These are phyloP conservation scores for Rhabdophis nuchalis DNA, from an alignment of 2,797 vertebrate genomes.

Conservation along the genomic window DNA sequence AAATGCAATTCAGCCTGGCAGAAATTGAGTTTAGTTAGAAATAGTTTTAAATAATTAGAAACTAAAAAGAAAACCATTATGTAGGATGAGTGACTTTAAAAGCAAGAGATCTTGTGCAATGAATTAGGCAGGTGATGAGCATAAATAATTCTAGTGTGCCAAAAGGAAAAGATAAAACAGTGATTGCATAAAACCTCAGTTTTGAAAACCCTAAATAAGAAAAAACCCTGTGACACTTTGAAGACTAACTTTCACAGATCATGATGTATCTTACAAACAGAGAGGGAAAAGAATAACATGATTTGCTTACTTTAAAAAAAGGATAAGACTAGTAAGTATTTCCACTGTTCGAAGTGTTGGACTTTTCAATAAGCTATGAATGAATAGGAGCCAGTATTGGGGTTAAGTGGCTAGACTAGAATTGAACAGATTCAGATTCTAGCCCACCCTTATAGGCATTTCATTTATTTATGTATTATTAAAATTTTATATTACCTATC, in stretches of 20 bases:
- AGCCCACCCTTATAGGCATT: background rate
- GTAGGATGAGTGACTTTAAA: conserved; percentile 68
- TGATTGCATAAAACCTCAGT: conserved; percentile 50
- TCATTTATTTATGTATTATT: background rate
- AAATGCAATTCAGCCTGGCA: conserved; percentile 73
- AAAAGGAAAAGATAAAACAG: conserved; percentile 52
- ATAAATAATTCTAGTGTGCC: conserved; percentile 59
- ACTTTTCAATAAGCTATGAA: background rate
- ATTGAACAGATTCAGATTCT: background rate
- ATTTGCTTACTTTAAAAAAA: background rate
- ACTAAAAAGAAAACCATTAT: conserved; percentile 66
- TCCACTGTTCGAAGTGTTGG: background rate
- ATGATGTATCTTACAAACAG: background rate
- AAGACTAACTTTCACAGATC: conserved; percentile 2
- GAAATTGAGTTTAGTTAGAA: conserved; percentile 71
- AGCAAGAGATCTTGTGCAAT: conserved; percentile 77
- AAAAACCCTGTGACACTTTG: background rate
- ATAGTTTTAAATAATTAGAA: conserved; percentile 60
- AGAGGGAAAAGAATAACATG: background rate
- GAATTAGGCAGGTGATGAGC: conserved; percentile 70
- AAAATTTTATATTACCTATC: background rate
- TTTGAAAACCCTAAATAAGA: background rate
- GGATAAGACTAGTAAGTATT: background rate
- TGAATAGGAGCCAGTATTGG: background rate
- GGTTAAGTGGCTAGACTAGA: background rate